A percentile compares a stretch with the other conserved stretches of the same genome.
phyloP scores from a whole-genome alignment of 2,888 invertebrate species.

The Eupithecia dodoneata region DNA sequence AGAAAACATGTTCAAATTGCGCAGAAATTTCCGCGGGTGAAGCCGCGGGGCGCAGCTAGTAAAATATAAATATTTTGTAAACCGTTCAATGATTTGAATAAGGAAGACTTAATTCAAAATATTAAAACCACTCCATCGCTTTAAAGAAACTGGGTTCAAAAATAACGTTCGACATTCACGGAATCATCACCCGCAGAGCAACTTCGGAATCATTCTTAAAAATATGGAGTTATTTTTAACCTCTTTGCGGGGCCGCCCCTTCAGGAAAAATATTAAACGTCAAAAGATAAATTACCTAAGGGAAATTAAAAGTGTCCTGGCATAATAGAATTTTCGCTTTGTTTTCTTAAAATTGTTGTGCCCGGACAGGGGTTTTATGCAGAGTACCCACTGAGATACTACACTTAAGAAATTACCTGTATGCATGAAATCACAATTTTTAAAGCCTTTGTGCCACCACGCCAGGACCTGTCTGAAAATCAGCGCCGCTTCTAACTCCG shows the following conservation, averaged over 20 bases:
- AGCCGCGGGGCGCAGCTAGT: too few species aligned
- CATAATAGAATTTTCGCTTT: conserved; percentile 79
- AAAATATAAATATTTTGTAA: background rate
- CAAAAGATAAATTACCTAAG: conserved; percentile 83
- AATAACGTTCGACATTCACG: conserved; percentile 28
- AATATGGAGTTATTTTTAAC: conserved; percentile 74
- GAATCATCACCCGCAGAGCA: conserved; percentile 77
- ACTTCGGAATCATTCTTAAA: conserved; percentile 68
- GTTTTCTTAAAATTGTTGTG: conserved; percentile 32
- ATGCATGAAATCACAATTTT: too few species aligned
- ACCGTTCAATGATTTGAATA: background rate
- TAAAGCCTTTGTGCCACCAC: too few species aligned
- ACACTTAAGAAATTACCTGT: too few species aligned
- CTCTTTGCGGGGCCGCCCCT: conserved; percentile 76
- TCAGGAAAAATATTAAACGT: conserved; percentile 62
- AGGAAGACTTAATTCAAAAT: background rate
- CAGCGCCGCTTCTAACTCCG: too few species aligned
- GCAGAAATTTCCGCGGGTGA: too few species aligned
- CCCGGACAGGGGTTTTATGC: too few species aligned
- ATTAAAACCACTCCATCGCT: background rate
- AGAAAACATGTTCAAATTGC: too few species aligned
- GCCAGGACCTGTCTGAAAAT: too few species aligned
- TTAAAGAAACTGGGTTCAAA: conserved; percentile 1
- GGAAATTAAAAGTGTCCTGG: conserved; percentile 84
- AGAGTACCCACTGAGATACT: too few species aligned